These are phyloP conservation scores for Psix sp. DNA, from an alignment of 1,140 invertebrate species.

Conservation along the genomic window DNA sequence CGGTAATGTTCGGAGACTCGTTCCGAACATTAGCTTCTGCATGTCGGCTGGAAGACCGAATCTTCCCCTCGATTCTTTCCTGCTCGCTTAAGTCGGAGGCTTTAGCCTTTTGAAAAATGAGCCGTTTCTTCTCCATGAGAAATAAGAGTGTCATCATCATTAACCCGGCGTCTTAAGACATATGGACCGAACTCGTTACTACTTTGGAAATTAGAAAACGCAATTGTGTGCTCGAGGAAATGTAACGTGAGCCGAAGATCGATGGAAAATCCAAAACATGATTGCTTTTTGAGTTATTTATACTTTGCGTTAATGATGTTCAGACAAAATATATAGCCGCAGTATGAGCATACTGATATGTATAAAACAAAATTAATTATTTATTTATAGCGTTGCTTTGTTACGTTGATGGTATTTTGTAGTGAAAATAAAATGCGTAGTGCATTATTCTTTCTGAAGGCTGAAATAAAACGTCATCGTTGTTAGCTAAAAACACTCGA, in stretches of 20 bases:
- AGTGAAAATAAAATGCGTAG: not conserved
- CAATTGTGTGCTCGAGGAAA: constrained; percentile 27
- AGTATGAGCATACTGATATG: too few relatives aligned
- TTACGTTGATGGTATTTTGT: too few relatives aligned
- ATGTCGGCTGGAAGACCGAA: constrained; percentile 70
- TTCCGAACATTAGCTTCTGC: constrained; percentile 75
- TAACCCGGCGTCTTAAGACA: constrained; percentile 61
- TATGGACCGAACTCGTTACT: constrained; percentile 37
- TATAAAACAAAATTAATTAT: too few relatives aligned
- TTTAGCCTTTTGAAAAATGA: constrained; percentile 68
- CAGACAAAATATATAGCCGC: not conserved
- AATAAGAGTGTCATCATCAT: constrained; percentile 71
- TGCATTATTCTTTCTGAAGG: not conserved
- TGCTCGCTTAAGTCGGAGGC: constrained; percentile 33
- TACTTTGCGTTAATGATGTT: not conserved
- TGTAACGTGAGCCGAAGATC: constrained; percentile 14
- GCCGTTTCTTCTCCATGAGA: constrained; percentile 54
- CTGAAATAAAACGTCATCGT: constrained; percentile 26
- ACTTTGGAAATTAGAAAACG: constrained; percentile 52
- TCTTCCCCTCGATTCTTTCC: constrained; percentile 49
- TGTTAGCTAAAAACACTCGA: constrained; percentile 33
- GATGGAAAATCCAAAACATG: not conserved
- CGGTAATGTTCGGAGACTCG: constrained; percentile 72
- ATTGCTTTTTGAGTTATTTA: not conserved
- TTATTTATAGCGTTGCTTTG: too few relatives aligned